phyloP scores from a whole-genome alignment of 1,140 invertebrate species.

The Cataglyphis hispanica region DNA sequence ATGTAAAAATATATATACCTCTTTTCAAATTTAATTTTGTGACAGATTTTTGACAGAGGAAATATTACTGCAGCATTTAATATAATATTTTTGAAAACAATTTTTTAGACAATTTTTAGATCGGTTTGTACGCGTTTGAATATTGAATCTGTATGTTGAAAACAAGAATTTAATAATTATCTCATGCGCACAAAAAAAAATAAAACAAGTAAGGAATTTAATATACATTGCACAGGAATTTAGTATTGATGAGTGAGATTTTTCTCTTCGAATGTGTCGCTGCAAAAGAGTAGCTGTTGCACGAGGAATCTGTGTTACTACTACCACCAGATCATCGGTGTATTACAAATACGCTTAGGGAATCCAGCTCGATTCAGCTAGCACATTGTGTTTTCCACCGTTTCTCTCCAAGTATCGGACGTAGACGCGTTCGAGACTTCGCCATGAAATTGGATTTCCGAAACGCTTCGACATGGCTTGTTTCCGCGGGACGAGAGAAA shows the following conservation, averaged over 20 bases:
- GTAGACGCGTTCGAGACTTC: conserved; percentile 9
- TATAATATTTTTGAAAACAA: not conserved
- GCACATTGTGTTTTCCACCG: conserved; percentile 40
- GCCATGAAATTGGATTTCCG: conserved; percentile 57
- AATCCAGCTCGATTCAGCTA: conserved; percentile 28
- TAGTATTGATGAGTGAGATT: conserved; percentile 35
- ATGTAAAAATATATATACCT: not conserved
- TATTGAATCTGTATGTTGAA: not conserved
- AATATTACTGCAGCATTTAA: not conserved
- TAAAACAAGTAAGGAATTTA: conserved; percentile 22
- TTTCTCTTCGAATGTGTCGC: conserved; percentile 53
- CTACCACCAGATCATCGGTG: conserved; percentile 10
- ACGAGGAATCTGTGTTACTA: conserved; percentile 26
- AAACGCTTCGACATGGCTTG: conserved; percentile 40
- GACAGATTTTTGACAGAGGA: not conserved
- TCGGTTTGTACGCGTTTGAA: not conserved
- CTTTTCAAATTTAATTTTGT: not conserved
- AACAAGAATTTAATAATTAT: conserved; percentile 41
- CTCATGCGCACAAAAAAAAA: not conserved
- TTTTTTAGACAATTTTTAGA: not conserved
- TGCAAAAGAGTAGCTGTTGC: conserved; percentile 8
- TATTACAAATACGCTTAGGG: conserved; percentile 49
- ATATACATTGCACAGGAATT: conserved; percentile 38
- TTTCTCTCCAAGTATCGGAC: conserved; percentile 19
- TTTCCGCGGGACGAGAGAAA: not conserved